Evolutionary conservation across 2,888 invertebrate species (phyloP).

Genomic region (Boloria euphrosyne): DNA sequence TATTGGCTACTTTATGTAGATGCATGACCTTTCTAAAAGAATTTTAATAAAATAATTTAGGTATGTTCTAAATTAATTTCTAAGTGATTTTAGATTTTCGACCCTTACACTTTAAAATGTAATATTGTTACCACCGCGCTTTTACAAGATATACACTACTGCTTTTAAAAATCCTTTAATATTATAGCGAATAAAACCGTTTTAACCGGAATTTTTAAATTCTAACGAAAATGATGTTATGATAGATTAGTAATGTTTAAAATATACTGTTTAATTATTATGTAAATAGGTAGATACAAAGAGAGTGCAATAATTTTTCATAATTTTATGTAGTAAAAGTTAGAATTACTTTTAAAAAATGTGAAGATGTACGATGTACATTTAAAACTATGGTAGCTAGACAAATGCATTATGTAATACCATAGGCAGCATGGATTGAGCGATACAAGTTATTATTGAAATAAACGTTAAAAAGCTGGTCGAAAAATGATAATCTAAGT

Average conservation of each 20-base stretch:
- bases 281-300: slow-evolving; percentile 53
- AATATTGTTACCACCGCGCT: slow-evolving; percentile 63
- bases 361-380: slow-evolving; percentile 73
- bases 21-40: slow-evolving; percentile 26
- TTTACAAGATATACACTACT: slow-evolving; percentile 58
- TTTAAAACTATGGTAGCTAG: slow-evolving; percentile 75
- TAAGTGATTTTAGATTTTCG: slow-evolving; percentile 56
- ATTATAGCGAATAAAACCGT: slow-evolving; percentile 44
- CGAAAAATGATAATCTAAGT: neutral
- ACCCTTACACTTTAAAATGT: slow-evolving; percentile 54
- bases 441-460: slow-evolving; percentile 13
- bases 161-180: slow-evolving; percentile 56
- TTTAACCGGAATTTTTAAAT: slow-evolving; percentile 48
- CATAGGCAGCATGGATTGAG: slow-evolving; percentile 33
- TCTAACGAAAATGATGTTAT: slow-evolving; percentile 50
- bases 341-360: slow-evolving; percentile 57
- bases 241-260: slow-evolving; percentile 37
- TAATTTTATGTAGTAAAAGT: slow-evolving; percentile 63
- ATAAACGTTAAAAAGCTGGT: neutral
- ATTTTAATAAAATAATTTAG: slow-evolving; percentile 27
- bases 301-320: slow-evolving; percentile 75
- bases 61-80: slow-evolving; percentile 34
- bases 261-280: slow-evolving; percentile 35
- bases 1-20: slow-evolving; percentile 34
- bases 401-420: slow-evolving; percentile 63